Percentiles rank a stretch among this genome's conserved stretches.
Conservation (phyloP, 2,888 invertebrate genomes). For the Cryptocephalus moraei region DNA sequence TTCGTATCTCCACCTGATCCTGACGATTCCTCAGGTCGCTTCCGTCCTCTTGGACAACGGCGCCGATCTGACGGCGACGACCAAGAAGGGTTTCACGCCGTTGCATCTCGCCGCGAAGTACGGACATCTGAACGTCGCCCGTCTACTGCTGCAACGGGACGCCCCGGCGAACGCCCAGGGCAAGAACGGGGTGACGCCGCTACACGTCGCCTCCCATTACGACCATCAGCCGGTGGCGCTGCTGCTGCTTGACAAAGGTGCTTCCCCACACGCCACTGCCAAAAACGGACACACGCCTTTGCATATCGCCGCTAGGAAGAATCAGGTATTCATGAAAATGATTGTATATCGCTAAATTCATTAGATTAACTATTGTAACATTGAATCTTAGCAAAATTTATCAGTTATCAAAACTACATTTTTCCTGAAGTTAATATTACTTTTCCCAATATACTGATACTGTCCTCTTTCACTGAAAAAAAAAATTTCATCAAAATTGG, state of each 20-base stretch:
- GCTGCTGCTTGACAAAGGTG: slow-evolving; percentile 83
- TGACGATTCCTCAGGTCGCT: slow-evolving; percentile 52
- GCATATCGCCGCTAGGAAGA: slow-evolving; percentile 96
- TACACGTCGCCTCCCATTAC: slow-evolving; percentile 96
- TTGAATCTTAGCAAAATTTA: too few relatives aligned
- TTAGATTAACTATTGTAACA: too few relatives aligned
- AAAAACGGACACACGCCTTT: slow-evolving; percentile 98
- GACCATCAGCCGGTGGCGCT: slow-evolving; percentile 87
- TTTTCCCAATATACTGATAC: too few relatives aligned
- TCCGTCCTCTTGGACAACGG: slow-evolving; percentile 83
- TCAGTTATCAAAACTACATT: too few relatives aligned
- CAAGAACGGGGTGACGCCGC: slow-evolving; percentile 88
- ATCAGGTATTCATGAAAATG: slow-evolving; percentile 56
- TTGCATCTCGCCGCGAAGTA: slow-evolving; percentile 96
- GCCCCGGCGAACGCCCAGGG: slow-evolving; percentile 80
- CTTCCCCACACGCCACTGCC: slow-evolving; percentile 86
- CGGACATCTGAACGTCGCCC: slow-evolving; percentile 84
- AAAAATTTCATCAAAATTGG: too few relatives aligned
- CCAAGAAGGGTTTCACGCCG: slow-evolving; percentile 94
- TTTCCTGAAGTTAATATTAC: too few relatives aligned
- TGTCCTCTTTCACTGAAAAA: too few relatives aligned
- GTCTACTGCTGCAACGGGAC: slow-evolving; percentile 75
- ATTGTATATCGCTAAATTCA: too few relatives aligned
- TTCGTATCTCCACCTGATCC: not conserved
- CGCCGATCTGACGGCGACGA: slow-evolving; percentile 82